phyloP scores from a whole-genome alignment of 1,140 invertebrate species.

The Drosophila funebris region DNA sequence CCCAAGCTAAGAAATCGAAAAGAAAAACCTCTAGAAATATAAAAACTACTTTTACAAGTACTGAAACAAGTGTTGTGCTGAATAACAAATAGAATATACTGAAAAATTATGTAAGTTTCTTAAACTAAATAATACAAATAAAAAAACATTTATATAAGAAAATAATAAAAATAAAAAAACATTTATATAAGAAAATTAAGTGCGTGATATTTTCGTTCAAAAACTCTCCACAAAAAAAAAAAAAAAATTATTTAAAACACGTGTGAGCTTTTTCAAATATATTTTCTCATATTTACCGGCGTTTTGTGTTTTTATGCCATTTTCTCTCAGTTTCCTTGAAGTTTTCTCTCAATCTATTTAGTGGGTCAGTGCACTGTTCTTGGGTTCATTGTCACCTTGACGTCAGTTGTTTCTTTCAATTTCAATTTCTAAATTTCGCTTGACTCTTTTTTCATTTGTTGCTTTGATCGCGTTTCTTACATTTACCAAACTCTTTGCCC shows the following conservation, averaged over 20 bases:
- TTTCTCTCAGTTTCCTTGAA: constrained; percentile 2
- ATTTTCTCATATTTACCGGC: constrained; percentile 26
- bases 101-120: constrained; percentile 60
- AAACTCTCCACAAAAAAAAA: constrained; percentile 25
- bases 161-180: not conserved
- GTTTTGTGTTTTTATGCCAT: constrained; percentile 16
- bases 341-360: constrained; percentile 23
- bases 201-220: constrained; percentile 33
- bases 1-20: constrained; percentile 19
- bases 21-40: constrained; percentile 2
- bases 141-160: constrained; percentile 4
- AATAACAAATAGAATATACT: constrained; percentile 13
- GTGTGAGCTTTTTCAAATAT: constrained; percentile 22
- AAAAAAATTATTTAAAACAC: constrained; percentile 16
- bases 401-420: constrained; percentile 1
- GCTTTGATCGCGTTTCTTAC: constrained; percentile 33
- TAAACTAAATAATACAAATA: not conserved
- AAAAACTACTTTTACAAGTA: not conserved
- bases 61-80: constrained; percentile 13
- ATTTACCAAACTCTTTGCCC: constrained; percentile 9
- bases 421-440: constrained; percentile 40
- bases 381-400: constrained; percentile 67
- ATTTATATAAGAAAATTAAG: constrained; percentile 3
- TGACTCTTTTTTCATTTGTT: constrained; percentile 14
- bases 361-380: constrained; percentile 71